Conservation (phyloP, 2,888 invertebrate genomes). For the Cordilura impudica region DNA sequence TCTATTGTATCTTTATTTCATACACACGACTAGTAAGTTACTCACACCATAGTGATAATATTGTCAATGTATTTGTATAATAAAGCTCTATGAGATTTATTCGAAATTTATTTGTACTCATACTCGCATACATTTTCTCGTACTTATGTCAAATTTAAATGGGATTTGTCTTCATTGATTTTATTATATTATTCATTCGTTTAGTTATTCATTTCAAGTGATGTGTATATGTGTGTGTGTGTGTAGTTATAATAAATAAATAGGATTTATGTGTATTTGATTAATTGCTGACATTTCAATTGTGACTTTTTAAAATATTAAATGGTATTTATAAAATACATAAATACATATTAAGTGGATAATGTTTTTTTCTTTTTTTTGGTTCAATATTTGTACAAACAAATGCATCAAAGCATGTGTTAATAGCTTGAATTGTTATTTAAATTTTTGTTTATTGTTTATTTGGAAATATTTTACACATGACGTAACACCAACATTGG, state of each 20-base stretch:
- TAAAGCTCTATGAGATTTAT: slow-evolving; percentile 37
- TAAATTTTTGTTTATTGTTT: slow-evolving; percentile 7
- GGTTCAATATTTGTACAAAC: background rate
- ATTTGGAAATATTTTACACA: slow-evolving; percentile 1
- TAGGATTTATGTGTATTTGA: slow-evolving; percentile 59
- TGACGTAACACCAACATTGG: background rate
- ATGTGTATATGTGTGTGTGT: background rate
- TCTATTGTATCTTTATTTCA: background rate
- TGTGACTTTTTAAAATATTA: slow-evolving; percentile 38
- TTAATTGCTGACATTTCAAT: slow-evolving; percentile 61
- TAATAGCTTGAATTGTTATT: background rate
- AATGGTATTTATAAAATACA: slow-evolving; percentile 16
- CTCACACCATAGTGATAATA: background rate
- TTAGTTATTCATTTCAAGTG: background rate
- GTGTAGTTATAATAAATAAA: slow-evolving; percentile 31
- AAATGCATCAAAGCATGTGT: background rate
- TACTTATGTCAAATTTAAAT: slow-evolving; percentile 42
- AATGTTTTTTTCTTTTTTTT: background rate
- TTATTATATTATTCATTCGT: background rate
- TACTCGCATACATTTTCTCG: background rate
- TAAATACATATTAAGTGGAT: slow-evolving; percentile 2
- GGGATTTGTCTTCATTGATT: slow-evolving; percentile 49
- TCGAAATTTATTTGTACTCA: slow-evolving; percentile 27
- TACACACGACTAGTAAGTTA: slow-evolving; percentile 1
- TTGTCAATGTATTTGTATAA: slow-evolving; percentile 17